These are phyloP conservation scores for Ahaetulla prasina DNA, from an alignment of 2,113 vertebrate genomes.

Conservation along the genomic window DNA sequence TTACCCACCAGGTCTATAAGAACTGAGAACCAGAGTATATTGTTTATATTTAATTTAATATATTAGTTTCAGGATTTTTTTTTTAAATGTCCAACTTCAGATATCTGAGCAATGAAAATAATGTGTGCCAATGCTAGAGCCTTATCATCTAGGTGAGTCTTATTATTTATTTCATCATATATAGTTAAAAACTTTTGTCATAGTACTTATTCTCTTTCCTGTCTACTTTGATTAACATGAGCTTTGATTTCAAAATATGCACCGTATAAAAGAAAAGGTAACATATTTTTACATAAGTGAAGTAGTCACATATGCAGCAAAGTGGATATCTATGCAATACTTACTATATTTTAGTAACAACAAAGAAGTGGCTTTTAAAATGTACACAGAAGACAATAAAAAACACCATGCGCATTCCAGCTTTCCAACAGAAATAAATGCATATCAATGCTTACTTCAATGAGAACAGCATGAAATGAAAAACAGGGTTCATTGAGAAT, in stretches of 20 bases:
- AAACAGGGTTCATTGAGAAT: not conserved
- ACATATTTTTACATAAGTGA: not conserved
- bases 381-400: not conserved
- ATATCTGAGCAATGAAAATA: not conserved
- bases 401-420: not conserved
- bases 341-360: not conserved
- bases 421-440: not conserved
- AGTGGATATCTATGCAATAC: not conserved
- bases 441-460: not conserved
- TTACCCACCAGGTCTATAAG: not conserved
- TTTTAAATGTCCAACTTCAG: not conserved
- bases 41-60: not conserved
- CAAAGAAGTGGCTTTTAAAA: not conserved
- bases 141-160: not conserved
- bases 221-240: not conserved
- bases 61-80: not conserved
- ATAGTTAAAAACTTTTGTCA: not conserved
- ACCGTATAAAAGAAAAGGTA: slow-evolving; percentile 1
- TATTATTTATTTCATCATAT: not conserved
- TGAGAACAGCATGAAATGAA: not conserved
- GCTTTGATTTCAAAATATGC: not conserved
- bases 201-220: not conserved
- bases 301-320: not conserved
- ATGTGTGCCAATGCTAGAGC: not conserved
- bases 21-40: not conserved